A percentile compares a stretch with the other conserved stretches of the same genome.
Conservation (phyloP, 2,113 vertebrate genomes). For the Axis porcinus region DNA sequence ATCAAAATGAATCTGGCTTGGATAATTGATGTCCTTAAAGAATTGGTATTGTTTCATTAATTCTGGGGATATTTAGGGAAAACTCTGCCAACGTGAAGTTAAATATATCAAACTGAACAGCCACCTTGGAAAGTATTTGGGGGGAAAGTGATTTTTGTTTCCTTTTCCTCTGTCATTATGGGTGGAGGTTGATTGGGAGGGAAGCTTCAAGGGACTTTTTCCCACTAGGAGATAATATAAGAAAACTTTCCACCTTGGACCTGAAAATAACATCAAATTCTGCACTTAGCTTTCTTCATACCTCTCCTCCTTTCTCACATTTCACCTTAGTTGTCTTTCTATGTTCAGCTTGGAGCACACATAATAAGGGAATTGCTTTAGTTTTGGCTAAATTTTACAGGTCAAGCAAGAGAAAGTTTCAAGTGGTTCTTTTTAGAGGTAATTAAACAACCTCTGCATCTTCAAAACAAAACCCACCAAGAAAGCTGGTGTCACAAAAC, state of each 20-base stretch:
- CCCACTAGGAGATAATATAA: background rate
- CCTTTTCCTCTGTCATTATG: background rate
- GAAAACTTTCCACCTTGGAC: background rate
- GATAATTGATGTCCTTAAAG: background rate
- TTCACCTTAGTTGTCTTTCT: background rate
- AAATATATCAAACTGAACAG: background rate
- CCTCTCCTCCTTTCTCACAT: background rate
- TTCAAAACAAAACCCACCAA: constrained; percentile 37
- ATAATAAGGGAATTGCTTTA: background rate
- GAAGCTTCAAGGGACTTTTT: background rate
- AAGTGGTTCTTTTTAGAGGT: background rate
- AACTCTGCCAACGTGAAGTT: background rate
- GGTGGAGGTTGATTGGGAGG: background rate
- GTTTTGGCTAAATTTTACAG: background rate
- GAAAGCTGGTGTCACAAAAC: constrained; percentile 62
- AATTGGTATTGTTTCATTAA: background rate
- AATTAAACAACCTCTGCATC: constrained; percentile 41
- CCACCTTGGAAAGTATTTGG: background rate
- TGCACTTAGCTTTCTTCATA: background rate
- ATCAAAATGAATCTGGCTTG: background rate
- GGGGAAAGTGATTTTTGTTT: background rate
- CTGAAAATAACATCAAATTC: background rate
- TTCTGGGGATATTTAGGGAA: background rate
- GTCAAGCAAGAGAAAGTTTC: background rate
- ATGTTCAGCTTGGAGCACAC: background rate